Evolutionary conservation across 2,113 vertebrate genomes (phyloP), one percentile per base, ranked within the genome.

Genomic region (Indicator maculatus): DNA sequence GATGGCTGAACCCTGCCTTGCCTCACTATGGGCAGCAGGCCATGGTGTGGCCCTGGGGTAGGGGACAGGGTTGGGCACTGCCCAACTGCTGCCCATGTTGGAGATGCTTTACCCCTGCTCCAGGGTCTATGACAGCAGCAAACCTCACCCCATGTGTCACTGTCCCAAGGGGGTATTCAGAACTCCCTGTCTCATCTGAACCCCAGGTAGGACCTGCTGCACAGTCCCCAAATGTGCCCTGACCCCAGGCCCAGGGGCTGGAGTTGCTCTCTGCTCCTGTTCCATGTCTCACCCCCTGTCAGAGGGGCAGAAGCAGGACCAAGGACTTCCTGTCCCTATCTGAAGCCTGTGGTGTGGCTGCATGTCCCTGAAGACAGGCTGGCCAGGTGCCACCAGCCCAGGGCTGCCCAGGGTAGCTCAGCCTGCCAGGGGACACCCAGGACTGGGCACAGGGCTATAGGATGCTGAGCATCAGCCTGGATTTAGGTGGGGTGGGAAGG

Each of bases 361-460:
- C 7, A 2, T 0, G 28, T 19, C 86, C 61, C 58, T 6, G 18
- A 1, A 0, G 10, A 4, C 12, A 1, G 15, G 12, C 24, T 26
- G 53, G 53, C 38, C 75, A 6, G 63, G 39, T 60, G 90, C 13
- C 82, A 52, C 85, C 82, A 5, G 1, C 1, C 8, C 20, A 1
- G 16, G 58, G 59, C 59, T 75, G 88, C 78, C 66, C 60, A 1
- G 12, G 3, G 58, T 8, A 59, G 18, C 69, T 24, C 39, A 5
- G 41, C 63, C 67, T 2, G 59, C 33, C 33, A 4, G 31, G 26
- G 63, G 88, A 58, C 79, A 63, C 78, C 71, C 1, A 12, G 52
- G 67, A 26, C 33, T 12, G 56, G 26, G 10, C 0, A 11, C 26
- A 15, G 0, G 1, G 7, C n/a, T 1, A 4, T 0, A 16, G 59